These are phyloP conservation scores for Steromphala cineraria DNA, from an alignment of 2,888 invertebrate species.

Conservation along the genomic window DNA sequence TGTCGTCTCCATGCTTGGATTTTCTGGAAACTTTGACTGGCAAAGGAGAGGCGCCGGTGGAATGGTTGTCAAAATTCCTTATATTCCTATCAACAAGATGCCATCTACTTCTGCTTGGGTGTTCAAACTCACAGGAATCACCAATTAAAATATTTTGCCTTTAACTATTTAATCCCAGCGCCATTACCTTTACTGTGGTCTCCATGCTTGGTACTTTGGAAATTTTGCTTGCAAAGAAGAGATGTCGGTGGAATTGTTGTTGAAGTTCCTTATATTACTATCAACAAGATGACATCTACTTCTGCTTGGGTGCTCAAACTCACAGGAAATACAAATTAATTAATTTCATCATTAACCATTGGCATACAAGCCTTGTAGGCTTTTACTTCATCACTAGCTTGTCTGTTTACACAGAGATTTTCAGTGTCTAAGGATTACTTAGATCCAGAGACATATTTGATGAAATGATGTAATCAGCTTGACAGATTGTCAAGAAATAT, in stretches of 20 bases:
- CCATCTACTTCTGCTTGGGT: constrained; percentile 71
- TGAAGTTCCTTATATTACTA: constrained; percentile 57
- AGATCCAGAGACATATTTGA: too few species aligned
- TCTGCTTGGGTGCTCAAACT: constrained; percentile 72
- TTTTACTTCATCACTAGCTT: too few species aligned
- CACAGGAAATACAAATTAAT: constrained; percentile 14
- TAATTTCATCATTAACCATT: too few species aligned
- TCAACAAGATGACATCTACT: constrained; percentile 61
- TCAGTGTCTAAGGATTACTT: too few species aligned
- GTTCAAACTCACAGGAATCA: constrained; percentile 56
- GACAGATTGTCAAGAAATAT: too few species aligned
- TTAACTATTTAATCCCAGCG: too few species aligned
- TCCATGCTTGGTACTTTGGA: constrained; percentile 77
- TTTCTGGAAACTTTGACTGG: constrained; percentile 38
- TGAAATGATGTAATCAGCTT: too few species aligned
- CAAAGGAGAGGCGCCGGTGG: constrained; percentile 39
- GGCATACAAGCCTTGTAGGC: too few species aligned
- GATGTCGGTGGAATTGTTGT: constrained; percentile 56
- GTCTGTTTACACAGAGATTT: too few species aligned
- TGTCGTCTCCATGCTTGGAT: constrained; percentile 78
- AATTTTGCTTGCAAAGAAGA: constrained; percentile 33
- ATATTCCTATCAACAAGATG: constrained; percentile 55
- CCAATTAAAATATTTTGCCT: too few species aligned
- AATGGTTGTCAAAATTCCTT: constrained; percentile 61
- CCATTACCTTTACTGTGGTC: constrained; percentile 69